Evolutionary conservation across 1,140 invertebrate genomes (phyloP), one percentile per base, ranked within the genome.

Genomic region (Maconellicoccus hirsutus): DNA sequence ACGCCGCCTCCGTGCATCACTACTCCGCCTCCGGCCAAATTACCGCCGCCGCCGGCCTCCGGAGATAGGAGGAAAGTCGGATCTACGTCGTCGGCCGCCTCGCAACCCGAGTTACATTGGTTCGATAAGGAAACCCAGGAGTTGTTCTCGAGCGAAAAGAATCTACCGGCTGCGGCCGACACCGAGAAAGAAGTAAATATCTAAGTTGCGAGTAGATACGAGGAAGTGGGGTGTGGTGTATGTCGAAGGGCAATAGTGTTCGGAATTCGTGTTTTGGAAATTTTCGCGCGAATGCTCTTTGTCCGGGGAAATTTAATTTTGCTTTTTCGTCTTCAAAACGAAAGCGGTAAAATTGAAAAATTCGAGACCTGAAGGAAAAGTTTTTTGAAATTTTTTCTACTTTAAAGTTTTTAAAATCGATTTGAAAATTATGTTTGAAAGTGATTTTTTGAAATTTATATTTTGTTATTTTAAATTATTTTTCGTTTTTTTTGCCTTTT

Each of bases 91-190:
- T 63, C 63, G 39, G 38, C 71, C 19, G 70, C 27, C 26, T 42
- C 70, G 12, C 73, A 70, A n/a, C 70, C 72, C 14, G 77, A 78
- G 25, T 75, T 76, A 61, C 76, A 77, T 71, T 83, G 82, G 82
- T 81, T 83, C 71, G 82, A 83, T 71, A 81, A 81, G 72, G 82
- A 84, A 73, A 79, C 80, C 0, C 81, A 83, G 72, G 78, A 81
- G 70, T 76, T 83, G 10, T 83, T 83, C 74, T 23, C 61, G 14
- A 66, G 25, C 61, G 61, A 66, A 8, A 66, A 26, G 16, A 66
- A 66, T 25, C 8, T 26, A 22, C 25, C 61, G 10, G 61, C 61
- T 26, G 61, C 61, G 61, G 19, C 61, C 19, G 61, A 19, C 19
- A 22, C 61, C 7, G 61, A 66, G 3, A 66, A 66, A 66, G 61